Percentiles rank a stretch among this genome's conserved stretches.
These are phyloP conservation scores for Enchytraeus crypticus DNA, from an alignment of 2,888 invertebrate genomes.

Conservation along the genomic window DNA sequence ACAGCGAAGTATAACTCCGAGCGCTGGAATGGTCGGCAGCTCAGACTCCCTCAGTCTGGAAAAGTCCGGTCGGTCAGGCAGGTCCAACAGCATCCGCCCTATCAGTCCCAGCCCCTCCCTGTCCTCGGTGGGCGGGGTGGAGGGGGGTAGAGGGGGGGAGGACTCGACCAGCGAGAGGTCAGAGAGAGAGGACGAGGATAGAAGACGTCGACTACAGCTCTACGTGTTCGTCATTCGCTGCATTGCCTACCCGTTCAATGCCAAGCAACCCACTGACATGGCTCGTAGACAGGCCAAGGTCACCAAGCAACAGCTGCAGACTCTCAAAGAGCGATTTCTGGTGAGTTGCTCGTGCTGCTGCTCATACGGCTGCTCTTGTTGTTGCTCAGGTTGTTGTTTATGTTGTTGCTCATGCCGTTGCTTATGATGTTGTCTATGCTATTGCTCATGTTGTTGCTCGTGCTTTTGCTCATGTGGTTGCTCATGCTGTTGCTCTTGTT, in stretches of 20 bases:
- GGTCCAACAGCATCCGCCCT: constrained; percentile 61
- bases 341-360: too few species aligned
- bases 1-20: constrained; percentile 43
- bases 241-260: constrained; percentile 97
- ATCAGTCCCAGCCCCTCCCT: constrained; percentile 85
- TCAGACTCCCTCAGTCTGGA: neutral
- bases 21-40: neutral
- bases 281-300: constrained; percentile 86
- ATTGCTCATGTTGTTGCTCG: too few species aligned
- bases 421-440: too few species aligned
- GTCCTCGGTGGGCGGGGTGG: too few species aligned
- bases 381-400: too few species aligned
- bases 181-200: constrained; percentile 90
- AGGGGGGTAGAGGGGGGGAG: constrained; percentile 61
- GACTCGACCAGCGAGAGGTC: constrained; percentile 72
- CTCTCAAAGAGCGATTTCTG: constrained; percentile 81
- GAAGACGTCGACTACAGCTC: constrained; percentile 84
- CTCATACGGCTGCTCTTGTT: too few species aligned
- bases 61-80: constrained; percentile 31
- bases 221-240: constrained; percentile 97
- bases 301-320: constrained; percentile 86
- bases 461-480: neutral
- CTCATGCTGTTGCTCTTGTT: too few species aligned
- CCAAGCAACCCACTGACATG: constrained; percentile 98
- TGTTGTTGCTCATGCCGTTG: too few species aligned